Conservation (phyloP, 1,140 invertebrate species). For the Agrypnia vestita region DNA sequence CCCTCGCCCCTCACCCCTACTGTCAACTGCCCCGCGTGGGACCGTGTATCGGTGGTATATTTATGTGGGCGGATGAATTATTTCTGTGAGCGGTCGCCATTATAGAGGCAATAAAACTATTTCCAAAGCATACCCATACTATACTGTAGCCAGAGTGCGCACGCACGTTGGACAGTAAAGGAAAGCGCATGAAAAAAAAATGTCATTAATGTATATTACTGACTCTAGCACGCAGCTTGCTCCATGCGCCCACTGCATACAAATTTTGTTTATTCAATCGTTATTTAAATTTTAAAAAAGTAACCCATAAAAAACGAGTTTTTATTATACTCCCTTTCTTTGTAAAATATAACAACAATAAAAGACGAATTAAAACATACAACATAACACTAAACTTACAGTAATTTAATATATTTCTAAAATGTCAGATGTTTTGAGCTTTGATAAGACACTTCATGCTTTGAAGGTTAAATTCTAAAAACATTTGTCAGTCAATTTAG, state of each 20-base stretch:
- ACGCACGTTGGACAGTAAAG: not conserved
- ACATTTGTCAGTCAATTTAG: no score
- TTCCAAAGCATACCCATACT: not conserved
- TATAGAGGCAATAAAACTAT: constrained; percentile 37
- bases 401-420: no score
- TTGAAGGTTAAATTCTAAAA: no score
- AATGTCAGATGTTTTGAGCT: no score
- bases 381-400: no score
- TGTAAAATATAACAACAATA: no score
- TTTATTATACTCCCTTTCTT: no score
- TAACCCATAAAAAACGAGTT: no score
- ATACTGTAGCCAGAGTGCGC: not conserved
- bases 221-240: no score
- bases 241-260: not conserved
- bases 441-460: no score
- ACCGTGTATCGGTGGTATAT: not conserved
- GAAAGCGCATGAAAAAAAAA: not conserved
- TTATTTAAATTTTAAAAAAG: not conserved
- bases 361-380: no score
- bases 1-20: not conserved
- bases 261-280: not conserved
- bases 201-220: not conserved
- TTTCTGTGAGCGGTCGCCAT: constrained; percentile 10
- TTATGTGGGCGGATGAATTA: constrained; percentile 31
- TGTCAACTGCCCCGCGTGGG: not conserved